Evolutionary conservation across 2,888 invertebrate genomes (phyloP), one percentile per base, ranked within the genome.

Genomic region (Drosophila melanosoma): DNA sequence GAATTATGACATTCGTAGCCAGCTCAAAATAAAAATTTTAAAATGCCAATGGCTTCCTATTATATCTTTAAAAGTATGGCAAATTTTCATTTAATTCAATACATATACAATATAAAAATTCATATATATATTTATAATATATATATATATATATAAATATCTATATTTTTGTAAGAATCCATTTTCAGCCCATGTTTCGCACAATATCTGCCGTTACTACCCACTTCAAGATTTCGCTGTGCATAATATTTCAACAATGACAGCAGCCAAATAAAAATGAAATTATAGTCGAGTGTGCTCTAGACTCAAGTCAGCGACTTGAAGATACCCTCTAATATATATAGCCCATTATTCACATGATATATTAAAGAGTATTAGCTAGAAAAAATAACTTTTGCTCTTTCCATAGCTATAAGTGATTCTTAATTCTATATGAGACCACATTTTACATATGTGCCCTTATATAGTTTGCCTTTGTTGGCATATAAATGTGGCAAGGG

Each of bases 401-500:
- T 20, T 7, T 7, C 6, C 20, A 20, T 7, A 7, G 12, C 42
- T 12, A 45, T 20, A 45, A 20, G 12, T 45, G 1, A 20, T 1
- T 45, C 12, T 20, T 1, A 45, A 20, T 20, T 26, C 26, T 38
- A 3, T 17, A 6, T 23, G 32, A 5, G 10, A 40, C 1, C 40
- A 11, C n/a, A 7, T 0, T 7, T 0, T 10, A 26, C 36, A 56
- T 26, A 12, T 26, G 4, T 56, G 26, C 8, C 32, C 32, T 48
- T 66, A n/a, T 40, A n/a, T 17, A 4, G 10, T 11, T 2, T 17
- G 15, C 36, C 36, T 7, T 36, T 29, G 29, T 36, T 36, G 36
- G 29, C 29, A 5, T 29, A 5, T 29, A 29, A 29, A 63, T 45
- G 66, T 40, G 12, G 17, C 23, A 38, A 32, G 69, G 15, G 40